Evolutionary conservation across 2,888 invertebrate genomes (phyloP).

Genomic region (Andrena camellia): DNA sequence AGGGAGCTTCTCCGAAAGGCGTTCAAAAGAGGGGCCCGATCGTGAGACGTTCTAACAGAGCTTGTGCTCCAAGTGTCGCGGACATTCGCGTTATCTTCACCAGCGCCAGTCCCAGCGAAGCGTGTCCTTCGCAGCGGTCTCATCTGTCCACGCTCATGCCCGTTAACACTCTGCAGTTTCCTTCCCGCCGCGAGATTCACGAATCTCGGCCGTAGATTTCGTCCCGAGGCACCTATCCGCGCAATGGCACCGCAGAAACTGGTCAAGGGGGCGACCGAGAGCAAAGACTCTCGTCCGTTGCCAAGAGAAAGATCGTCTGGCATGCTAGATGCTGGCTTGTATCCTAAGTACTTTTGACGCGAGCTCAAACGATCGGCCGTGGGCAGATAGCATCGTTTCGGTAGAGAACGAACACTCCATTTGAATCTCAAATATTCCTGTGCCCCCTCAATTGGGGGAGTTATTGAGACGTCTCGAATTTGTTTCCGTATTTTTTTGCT

Average conservation of each 20-base stretch:
- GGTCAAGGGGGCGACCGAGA: conserved; percentile 1
- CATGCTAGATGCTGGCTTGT: conserved; percentile 28
- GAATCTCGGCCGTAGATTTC: neutral
- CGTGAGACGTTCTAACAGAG: neutral
- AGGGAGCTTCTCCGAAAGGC: too few species aligned
- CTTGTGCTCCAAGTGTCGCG: neutral
- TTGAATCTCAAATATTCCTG: neutral
- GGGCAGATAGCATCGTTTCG: conserved; percentile 5
- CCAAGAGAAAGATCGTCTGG: conserved; percentile 39
- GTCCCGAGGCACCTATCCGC: conserved; percentile 8
- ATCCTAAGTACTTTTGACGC: conserved; percentile 29
- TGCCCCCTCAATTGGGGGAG: too few species aligned
- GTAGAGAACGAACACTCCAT: neutral
- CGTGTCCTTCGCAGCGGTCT: conserved; percentile 1
- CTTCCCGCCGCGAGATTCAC: too few species aligned
- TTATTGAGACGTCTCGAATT: too few species aligned
- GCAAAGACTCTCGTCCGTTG: neutral
- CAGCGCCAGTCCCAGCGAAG: neutral
- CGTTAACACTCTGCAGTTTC: neutral
- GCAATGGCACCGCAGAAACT: neutral
- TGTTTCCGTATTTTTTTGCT: too few species aligned
- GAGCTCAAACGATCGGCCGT: conserved; percentile 5
- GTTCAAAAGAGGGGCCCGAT: neutral
- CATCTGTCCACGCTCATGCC: neutral
- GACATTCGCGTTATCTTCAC: neutral